Evolutionary conservation across 2,797 vertebrate species (phyloP), one percentile per base, ranked within the genome.

Genomic region (Thamnophis elegans): DNA sequence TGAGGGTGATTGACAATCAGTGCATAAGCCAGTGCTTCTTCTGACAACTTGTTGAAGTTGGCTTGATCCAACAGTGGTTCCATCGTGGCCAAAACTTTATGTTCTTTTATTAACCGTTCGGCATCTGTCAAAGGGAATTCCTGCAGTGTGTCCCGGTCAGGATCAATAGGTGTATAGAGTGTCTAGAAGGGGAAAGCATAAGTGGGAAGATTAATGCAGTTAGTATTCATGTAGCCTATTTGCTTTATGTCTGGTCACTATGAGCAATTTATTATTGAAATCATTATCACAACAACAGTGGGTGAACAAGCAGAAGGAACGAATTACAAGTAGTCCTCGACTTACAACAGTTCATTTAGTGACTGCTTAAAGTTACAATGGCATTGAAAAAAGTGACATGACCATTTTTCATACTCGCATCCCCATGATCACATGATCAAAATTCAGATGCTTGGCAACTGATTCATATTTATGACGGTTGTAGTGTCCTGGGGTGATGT

Each of bases 101-200:
- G 94, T 91, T 97, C 97, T 0, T 90, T 97, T 73, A 92, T 92
- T 82, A 97, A 93, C 25, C 96, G 97, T 91, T 97, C 95, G 0
- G 93, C 60, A 9, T 97, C 96, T 0, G 95, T 95, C 22, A 97
- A 95, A 0, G 85, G 95, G 0, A 94, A 94, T 73, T 97, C 94
- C 18, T 97, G 94, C 0, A 97, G 89, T 10, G 96, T 97, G 88
- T 97, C 97, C 32, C 95, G 94, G 93, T 97, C 97, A 0, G 97
- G 97, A 60, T 97, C 97, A 94, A 97, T 97, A 86, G 97, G 97
- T 89, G 96, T 94, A 85, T 97, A 97, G 16, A 97, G 91, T 3
- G 91, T 93, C 97, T 97, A 91, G 85, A 36, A 91, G 58, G 36
- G 47, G 5, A 9, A 68, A 42, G 86, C 13, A 18, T 55, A 87